Conservation (phyloP, 2,797 vertebrate species). For the Chaunax sp. region DNA sequence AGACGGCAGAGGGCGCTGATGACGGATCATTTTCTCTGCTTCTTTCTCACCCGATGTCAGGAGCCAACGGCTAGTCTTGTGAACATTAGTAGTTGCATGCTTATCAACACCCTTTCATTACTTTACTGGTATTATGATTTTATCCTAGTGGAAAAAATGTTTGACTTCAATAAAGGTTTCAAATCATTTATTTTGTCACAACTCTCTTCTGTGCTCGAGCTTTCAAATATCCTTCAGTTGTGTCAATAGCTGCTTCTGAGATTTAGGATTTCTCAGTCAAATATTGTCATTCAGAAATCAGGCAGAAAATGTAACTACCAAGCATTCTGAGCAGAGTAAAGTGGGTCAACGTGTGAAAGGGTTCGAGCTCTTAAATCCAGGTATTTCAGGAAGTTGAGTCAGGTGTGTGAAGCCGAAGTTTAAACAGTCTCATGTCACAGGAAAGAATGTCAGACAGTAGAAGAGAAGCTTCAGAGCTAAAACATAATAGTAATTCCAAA, state of each 20-base stretch:
- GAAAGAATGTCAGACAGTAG: background rate
- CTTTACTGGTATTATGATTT: conserved; percentile 78
- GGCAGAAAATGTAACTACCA: background rate
- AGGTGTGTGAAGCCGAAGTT: background rate
- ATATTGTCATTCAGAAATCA: background rate
- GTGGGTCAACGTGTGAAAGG: background rate
- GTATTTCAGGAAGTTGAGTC: conserved; percentile 1
- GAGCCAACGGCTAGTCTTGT: conserved; percentile 68
- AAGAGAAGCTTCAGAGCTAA: background rate
- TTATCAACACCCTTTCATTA: conserved; percentile 62
- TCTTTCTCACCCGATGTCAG: conserved; percentile 39
- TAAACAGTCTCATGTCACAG: background rate
- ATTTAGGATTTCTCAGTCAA: no score
- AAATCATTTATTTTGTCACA: conserved; percentile 54
- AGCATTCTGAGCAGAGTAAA: background rate
- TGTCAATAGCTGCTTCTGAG: background rate
- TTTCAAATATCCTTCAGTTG: background rate
- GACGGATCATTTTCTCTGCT: conserved; percentile 23
- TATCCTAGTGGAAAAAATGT: conserved; percentile 62
- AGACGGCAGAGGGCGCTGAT: conserved; percentile 20
- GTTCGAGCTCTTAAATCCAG: no score
- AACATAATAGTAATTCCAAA: no score
- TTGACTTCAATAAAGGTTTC: conserved; percentile 85
- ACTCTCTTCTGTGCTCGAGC: conserved; percentile 14
- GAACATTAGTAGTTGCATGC: conserved; percentile 84